Evolutionary conservation across 2,797 vertebrate genomes (phyloP), one percentile per base, ranked within the genome.

Genomic region (Anguilla pacifica): DNA sequence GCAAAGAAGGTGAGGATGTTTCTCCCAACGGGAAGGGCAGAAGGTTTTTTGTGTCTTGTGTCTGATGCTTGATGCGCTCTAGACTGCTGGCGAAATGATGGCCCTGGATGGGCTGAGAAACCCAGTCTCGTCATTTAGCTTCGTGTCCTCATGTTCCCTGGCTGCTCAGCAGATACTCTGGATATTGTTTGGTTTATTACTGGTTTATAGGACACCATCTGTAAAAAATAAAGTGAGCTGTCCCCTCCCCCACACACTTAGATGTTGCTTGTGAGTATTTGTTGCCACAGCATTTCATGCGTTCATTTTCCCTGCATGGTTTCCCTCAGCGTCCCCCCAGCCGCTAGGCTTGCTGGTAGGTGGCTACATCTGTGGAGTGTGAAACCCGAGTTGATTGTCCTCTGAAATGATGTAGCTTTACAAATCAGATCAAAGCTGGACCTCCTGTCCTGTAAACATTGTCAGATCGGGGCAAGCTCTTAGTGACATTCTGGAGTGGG

Each of bases 1-100:
- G 85, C 90, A 92, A 91, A 83, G 96, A 97, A 90, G 97, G 98
- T 99, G 95, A 90, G 93, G 39, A 64, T 9, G 0, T 64, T 39
- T 64, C 57, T 39, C 39, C 39, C 43, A 9, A 64, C 0, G 0
- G 17, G 55, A 39, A n/a, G 6, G 46, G 19, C 35, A 49, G n/a
- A 28, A 17, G 51, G 57, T 57, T 61, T 59, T 35, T 74, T 39
- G 35, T 64, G 61, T 67, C 70, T 74, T 19, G 13, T 31, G 31
- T 74, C 70, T 74, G 28, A 13, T 74, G 31, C 70, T 74, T 31
- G 28, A 31, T 17, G 70, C 70, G 11, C 31, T 74, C 11, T 15
- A 7, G 31, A 13, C 70, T 74, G 11, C 70, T 35, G 31, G 11
- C 13, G 22, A n/a, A 67, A 67, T 67, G 22, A 67, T 17, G 13